Conservation (phyloP, 2,797 vertebrate genomes). For the Streptopelia turtur region DNA sequence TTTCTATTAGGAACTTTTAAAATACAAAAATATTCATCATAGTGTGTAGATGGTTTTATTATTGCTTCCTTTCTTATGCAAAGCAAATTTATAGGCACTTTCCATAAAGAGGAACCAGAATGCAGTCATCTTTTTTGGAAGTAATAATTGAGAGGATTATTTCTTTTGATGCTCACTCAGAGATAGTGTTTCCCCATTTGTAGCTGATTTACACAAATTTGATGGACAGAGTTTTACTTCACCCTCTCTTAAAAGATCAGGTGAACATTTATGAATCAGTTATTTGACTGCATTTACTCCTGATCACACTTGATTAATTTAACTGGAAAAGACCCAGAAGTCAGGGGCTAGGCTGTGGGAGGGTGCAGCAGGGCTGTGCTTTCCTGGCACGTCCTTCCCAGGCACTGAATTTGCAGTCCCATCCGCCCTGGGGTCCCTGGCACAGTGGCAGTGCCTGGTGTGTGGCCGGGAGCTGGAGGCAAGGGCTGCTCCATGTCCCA, state of each 20-base stretch:
- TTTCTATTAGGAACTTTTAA: neutral
- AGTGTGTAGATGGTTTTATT: neutral
- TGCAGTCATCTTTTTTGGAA: neutral
- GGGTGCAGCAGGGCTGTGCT: neutral
- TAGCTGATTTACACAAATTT: neutral
- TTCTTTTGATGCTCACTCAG: neutral
- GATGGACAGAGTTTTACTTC: neutral
- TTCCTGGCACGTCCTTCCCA: neutral
- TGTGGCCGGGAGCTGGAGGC: neutral
- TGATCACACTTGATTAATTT: neutral
- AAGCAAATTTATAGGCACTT: neutral
- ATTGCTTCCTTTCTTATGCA: neutral
- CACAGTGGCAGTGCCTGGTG: accelerated
- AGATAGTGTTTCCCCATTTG: neutral
- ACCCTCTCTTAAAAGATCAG: neutral
- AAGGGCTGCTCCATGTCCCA: neutral
- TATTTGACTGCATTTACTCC: neutral
- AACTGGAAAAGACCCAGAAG: neutral
- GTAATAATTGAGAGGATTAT: neutral
- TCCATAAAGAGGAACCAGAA: neutral
- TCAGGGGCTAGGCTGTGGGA: neutral
- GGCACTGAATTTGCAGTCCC: neutral
- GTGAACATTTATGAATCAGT: neutral
- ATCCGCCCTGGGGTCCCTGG: neutral
- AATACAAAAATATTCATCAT: neutral